These are phyloP conservation scores for Xestobium rufovillosum DNA, from an alignment of 2,888 invertebrate genomes.

Conservation along the genomic window DNA sequence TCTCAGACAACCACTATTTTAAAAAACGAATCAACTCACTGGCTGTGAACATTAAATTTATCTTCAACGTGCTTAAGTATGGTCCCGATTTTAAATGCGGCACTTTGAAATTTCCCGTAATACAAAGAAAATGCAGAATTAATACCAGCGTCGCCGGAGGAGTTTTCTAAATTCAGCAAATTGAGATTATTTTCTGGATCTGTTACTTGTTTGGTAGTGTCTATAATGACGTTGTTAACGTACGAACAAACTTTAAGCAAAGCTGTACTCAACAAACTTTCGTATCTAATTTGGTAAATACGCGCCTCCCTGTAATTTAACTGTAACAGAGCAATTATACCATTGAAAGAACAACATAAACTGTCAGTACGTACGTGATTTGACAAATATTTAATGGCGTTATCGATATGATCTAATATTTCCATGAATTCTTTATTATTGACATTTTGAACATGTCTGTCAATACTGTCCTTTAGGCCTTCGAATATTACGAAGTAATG, in stretches of 20 bases:
- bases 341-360: slow-evolving; percentile 30
- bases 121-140: slow-evolving; percentile 76
- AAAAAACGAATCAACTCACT: slow-evolving; percentile 50
- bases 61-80: slow-evolving; percentile 78
- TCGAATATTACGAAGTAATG: slow-evolving; percentile 76
- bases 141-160: slow-evolving; percentile 32
- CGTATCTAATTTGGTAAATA: slow-evolving; percentile 73
- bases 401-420: slow-evolving; percentile 76
- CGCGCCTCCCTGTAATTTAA: slow-evolving; percentile 78
- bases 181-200: slow-evolving; percentile 37
- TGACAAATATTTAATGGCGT: slow-evolving; percentile 77
- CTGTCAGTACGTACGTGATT: slow-evolving; percentile 57
- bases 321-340: too few species aligned
- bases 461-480: slow-evolving; percentile 32
- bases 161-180: slow-evolving; percentile 26
- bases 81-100: slow-evolving; percentile 75
- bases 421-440: slow-evolving; percentile 72
- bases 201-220: slow-evolving; percentile 69
- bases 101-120: slow-evolving; percentile 92
- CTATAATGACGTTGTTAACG: slow-evolving; percentile 66
- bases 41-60: slow-evolving; percentile 61
- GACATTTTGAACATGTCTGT: slow-evolving; percentile 29
- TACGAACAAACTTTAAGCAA: slow-evolving; percentile 73
- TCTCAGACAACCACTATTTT: not conserved
- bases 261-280: slow-evolving; percentile 75